Evolutionary conservation across 2,888 invertebrate genomes (phyloP).

Genomic region (Polydrusus pterygomalis): DNA sequence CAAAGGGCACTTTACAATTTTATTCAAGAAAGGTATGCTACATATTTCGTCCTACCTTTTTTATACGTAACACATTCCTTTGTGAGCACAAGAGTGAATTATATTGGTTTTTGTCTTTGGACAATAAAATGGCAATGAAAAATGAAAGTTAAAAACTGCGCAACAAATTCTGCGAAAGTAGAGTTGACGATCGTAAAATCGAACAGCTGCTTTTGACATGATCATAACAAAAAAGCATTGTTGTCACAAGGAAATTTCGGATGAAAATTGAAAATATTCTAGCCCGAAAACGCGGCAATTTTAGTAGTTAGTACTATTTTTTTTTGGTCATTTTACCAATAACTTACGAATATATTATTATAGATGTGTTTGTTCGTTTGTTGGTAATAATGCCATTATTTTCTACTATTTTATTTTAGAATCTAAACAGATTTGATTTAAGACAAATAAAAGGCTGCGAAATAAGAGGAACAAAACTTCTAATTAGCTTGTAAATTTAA

Average conservation of each 20-base stretch:
- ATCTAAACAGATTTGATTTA: too few species aligned
- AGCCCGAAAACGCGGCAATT: too few species aligned
- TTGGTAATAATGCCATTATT: too few species aligned
- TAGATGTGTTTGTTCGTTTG: too few species aligned
- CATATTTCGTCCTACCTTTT: constrained; percentile 33
- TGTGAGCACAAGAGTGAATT: constrained; percentile 37
- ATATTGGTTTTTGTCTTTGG: constrained; percentile 31
- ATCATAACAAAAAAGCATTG: constrained; percentile 30
- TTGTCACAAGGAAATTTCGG: background rate
- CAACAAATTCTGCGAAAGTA: constrained; percentile 40
- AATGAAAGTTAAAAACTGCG: constrained; percentile 53
- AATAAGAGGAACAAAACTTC: too few species aligned
- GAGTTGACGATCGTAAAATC: constrained; percentile 25
- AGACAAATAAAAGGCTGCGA: too few species aligned
- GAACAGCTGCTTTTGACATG: constrained; percentile 40
- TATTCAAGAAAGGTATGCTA: constrained; percentile 8
- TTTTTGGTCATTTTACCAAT: too few species aligned
- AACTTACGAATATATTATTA: too few species aligned
- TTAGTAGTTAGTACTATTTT: too few species aligned
- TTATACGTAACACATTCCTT: constrained; percentile 44
- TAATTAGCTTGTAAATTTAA: too few species aligned
- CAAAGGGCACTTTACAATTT: constrained; percentile 11
- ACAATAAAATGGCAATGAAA: constrained; percentile 50
- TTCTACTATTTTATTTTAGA: too few species aligned
- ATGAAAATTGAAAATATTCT: too few species aligned